Base-by-base conservation (phyloP, 2,797 vertebrate species). In the Avahi laniger region DNA sequence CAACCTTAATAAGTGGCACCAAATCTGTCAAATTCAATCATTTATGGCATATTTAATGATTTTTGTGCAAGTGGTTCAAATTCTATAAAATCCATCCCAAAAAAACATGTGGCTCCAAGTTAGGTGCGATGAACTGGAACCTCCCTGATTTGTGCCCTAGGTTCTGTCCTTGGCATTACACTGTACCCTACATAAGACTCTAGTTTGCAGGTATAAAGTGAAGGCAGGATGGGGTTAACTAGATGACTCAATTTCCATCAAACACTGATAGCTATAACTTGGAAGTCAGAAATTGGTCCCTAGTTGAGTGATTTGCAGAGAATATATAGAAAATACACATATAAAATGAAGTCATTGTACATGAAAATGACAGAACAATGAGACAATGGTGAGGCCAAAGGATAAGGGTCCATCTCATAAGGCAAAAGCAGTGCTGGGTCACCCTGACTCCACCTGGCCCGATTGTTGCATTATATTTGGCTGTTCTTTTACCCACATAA, bases 31-130 rank as follows among this genome's bases (percentile, higher is more conserved):
- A 63, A 65, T 78, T 93, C 67, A 82, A 33, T 91, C 48, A 70
- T 85, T 96, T 94, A 65, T 94, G 78, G 82, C 54, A 38, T 87
- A 84, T 92, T 85, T 96, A 89, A 81, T 81, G 33, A 72, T 83
- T 94, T 93, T 81, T 80, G n/a, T 69, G 35, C 52, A 81, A 80
- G 30, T 90, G 65, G 72, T 90, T 88, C 70, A 80, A 90, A 72
- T 75, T 95, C 76, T 87, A 30, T 82, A 75, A 94, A 95, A 91
- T 73, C n/a, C 41, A 5, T 88, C 95, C 69, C 28, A 30, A 35
- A 70, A 90, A 85, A 79, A 72, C 20, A 20, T 24, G 22, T 24
- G 72, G 28, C n/a, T 92, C 33, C 26, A 52, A 8, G 59, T 63
- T 79, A 75, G 65, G 22, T 41, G 4, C 22, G n/a, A 65, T 76